Evolutionary conservation across 2,888 invertebrate genomes (phyloP).

Genomic region (Parnassius smintheus): DNA sequence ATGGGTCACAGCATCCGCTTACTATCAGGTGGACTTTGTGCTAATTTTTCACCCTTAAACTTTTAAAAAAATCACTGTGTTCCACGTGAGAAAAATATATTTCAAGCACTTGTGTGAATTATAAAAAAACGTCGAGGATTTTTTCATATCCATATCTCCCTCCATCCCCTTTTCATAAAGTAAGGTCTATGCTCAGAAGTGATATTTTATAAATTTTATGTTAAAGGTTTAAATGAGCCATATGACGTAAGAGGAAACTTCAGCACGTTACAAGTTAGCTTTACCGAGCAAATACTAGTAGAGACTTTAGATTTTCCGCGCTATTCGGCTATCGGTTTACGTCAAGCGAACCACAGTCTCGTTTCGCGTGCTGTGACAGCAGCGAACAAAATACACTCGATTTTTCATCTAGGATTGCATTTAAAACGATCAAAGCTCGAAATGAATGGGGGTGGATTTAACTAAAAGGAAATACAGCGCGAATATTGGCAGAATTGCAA

Average conservation of each 20-base stretch:
- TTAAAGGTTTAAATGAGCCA: no score
- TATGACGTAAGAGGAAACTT: neutral
- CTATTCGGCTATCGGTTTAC: constrained; percentile 19
- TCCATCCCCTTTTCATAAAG: no score
- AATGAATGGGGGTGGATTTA: constrained; percentile 22
- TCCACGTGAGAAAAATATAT: no score
- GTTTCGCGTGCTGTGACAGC: constrained; percentile 25
- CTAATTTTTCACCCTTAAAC: no score
- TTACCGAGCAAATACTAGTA: constrained; percentile 14
- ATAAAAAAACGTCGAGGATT: no score
- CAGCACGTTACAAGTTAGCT: neutral
- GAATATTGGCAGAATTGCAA: constrained; percentile 14
- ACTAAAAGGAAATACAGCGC: constrained; percentile 15
- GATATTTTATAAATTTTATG: no score
- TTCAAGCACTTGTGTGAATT: no score
- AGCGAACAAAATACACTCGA: constrained; percentile 64
- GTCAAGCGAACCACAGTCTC: constrained; percentile 12
- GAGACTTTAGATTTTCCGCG: constrained; percentile 12
- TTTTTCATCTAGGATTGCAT: constrained; percentile 71
- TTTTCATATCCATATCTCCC: no score
- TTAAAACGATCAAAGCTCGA: constrained; percentile 46
- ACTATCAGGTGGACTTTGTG: no score
- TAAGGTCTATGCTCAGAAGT: no score
- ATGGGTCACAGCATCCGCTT: no score
- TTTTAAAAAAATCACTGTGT: no score